Percentiles rank a stretch among this genome's conserved stretches.
Evolutionary conservation across 1,140 invertebrate species (phyloP).

Genomic region (Lepidurus arcticus): DNA sequence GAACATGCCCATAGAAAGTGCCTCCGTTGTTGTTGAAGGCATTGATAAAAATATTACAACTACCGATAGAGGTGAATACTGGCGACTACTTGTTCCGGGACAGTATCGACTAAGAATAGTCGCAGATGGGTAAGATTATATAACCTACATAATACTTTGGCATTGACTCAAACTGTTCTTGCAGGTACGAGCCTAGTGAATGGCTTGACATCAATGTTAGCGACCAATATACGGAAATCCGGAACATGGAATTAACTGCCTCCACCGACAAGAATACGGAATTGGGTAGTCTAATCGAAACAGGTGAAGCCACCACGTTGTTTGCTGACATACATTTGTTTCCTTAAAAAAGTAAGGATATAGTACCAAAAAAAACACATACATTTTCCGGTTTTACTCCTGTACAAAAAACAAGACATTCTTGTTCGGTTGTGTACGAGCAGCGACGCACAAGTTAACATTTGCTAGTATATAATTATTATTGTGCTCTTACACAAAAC

Average conservation of each 20-base stretch:
- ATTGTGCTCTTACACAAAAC: too few relatives aligned
- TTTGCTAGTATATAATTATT: too few relatives aligned
- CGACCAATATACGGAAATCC: not conserved
- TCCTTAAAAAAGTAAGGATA: too few relatives aligned
- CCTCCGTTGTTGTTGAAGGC: conserved; percentile 42
- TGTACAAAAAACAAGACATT: too few relatives aligned
- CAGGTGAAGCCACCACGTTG: not conserved
- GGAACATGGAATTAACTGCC: not conserved
- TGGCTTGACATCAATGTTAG: not conserved
- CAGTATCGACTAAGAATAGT: conserved; percentile 71
- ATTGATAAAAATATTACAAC: conserved; percentile 45
- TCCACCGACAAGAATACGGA: not conserved
- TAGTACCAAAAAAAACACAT: too few relatives aligned
- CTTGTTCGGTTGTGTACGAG: too few relatives aligned
- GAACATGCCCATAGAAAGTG: conserved; percentile 41
- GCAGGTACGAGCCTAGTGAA: not conserved
- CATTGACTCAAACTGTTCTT: not conserved
- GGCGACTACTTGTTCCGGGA: conserved; percentile 81
- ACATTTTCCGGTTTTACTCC: too few relatives aligned
- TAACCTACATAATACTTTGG: not conserved
- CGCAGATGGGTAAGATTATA: conserved; percentile 26
- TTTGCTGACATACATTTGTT: too few relatives aligned
- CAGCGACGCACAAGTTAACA: too few relatives aligned
- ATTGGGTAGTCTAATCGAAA: not conserved
- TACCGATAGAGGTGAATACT: conserved; percentile 75